Evolutionary conservation across 1,140 invertebrate genomes (phyloP), one percentile per base, ranked within the genome.

Genomic region (Drosophila cardini): DNA sequence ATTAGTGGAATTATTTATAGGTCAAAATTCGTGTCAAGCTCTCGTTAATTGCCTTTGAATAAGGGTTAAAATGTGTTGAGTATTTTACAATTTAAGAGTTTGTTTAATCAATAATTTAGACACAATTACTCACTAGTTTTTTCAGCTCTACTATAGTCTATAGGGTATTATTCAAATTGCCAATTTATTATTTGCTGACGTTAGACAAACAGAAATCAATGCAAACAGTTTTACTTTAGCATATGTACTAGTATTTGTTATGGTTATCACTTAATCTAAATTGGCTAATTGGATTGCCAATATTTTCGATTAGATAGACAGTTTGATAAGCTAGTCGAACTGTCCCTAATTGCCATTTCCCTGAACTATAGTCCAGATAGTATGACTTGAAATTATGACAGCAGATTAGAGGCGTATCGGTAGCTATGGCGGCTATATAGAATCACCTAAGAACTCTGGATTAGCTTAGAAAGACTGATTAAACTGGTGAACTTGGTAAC

Each of bases 21-120:
- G 72, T 75, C 68, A 75, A 71, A 40, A 58, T 58, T 53, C n/a
- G 72, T 64, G 72, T 64, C 68, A 74, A 57, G 52, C 53, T 50
- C 26, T 30, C 9, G 34, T 70, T 70, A 63, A 63, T 74, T 74
- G 56, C 26, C 34, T 3, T 34, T 13, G 34, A 13, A 64, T 53
- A 16, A 56, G 38, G 53, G 48, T 67, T 57, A 58, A 50, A 13
- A 46, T 42, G 34, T n/a, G 11, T 61, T 5, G 21, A 5, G 36
- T 10, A 7, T 13, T 34, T 30, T 43, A 10, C 30, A 6, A 5
- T 26, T 4, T 26, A 3, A 26, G 4, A 26, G 45, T 50, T 8
- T 13, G 48, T 30, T 18, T 45, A 15, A 48, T 53, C 13, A n/a
- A 60, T 46, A 48, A 8, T 30, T 18, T 40, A 61, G 32, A 30